Evolutionary conservation across 1,140 invertebrate species (phyloP), one percentile per base, ranked within the genome.

Genomic region (Apis cerana): DNA sequence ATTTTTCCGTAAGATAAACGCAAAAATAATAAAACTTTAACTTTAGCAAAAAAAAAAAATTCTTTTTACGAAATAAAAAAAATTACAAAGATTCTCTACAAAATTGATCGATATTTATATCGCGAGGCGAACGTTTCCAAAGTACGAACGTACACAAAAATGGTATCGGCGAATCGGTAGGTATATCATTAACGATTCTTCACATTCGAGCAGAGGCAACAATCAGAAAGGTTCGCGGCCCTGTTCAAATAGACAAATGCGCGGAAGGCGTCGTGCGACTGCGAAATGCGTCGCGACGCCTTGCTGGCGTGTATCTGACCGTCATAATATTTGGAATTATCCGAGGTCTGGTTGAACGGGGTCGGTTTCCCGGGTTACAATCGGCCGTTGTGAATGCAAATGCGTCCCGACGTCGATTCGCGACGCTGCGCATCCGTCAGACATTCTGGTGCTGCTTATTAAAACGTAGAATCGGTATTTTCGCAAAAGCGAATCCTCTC

Each of bases 321-420:
- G 72, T 68, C 80, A 82, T 82, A 82, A 82, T 82, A 82, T 82
- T 82, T 82, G 80, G 80, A 82, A 76, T 68, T 76, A 61, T 82
- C 43, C 80, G 80, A 76, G 80, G 64, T 67, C 72, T 82, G 72
- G 61, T 19, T 75, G 62, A 82, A 82, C 80, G n/a, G 52, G 11
- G 52, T 68, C 54, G 62, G 15, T 82, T 61, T 75, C 72, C 19
- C 43, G 23, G 10, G 27, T 52, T 19, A 82, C 80, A 82, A 82
- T 82, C 43, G 43, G 1, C 54, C 72, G 72, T 82, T 82, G 80
- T 82, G 62, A 64, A 11, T 13, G 64, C 54, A 75, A 75, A 82
- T 82, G 80, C 72, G 56, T 75, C 43, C 64, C 64, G 72, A 59
- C 64, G 64, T 58, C 54, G 19, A 61, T 50, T 21, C 71, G 17